These are phyloP conservation scores for Sciaenops ocellatus DNA, from an alignment of 2,797 vertebrate genomes.

Conservation along the genomic window DNA sequence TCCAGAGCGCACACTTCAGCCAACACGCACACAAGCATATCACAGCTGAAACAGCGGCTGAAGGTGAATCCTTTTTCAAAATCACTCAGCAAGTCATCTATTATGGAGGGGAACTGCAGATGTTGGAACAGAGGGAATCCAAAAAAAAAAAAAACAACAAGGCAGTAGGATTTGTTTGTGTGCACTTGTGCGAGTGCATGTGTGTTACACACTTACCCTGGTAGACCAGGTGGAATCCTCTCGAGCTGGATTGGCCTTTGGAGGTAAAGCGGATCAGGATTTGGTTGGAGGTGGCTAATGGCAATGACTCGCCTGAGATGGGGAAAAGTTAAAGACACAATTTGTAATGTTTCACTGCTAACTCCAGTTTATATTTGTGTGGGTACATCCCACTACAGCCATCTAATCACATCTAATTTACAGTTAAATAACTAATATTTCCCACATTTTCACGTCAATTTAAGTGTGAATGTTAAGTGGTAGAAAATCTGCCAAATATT, in stretches of 20 bases:
- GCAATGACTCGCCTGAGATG: constrained; percentile 93
- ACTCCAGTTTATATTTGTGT: constrained; percentile 4
- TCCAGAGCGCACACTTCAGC: constrained; percentile 20
- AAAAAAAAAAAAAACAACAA: too few relatives aligned
- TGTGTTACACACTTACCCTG: constrained; percentile 88
- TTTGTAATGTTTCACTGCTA: constrained; percentile 13
- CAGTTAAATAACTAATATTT: constrained; percentile 4
- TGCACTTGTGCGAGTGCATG: not conserved
- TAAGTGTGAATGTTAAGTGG: not conserved
- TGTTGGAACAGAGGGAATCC: constrained; percentile 26
- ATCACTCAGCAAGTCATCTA: constrained; percentile 44
- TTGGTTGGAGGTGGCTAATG: constrained; percentile 96
- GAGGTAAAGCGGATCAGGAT: constrained; percentile 96
- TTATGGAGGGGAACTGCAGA: constrained; percentile 1
- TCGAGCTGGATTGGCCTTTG: constrained; percentile 94
- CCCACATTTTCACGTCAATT: not conserved
- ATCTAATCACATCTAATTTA: not conserved
- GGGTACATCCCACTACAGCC: not conserved
- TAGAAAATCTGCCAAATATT: not conserved
- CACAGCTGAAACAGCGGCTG: constrained; percentile 30
- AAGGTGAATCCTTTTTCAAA: constrained; percentile 45
- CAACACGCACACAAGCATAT: constrained; percentile 3
- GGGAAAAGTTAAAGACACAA: constrained; percentile 31
- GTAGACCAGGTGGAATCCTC: constrained; percentile 97
- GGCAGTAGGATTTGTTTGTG: constrained; percentile 4